Evolutionary conservation across 1,140 invertebrate genomes (phyloP).

Genomic region (Macrostomum lignano): DNA sequence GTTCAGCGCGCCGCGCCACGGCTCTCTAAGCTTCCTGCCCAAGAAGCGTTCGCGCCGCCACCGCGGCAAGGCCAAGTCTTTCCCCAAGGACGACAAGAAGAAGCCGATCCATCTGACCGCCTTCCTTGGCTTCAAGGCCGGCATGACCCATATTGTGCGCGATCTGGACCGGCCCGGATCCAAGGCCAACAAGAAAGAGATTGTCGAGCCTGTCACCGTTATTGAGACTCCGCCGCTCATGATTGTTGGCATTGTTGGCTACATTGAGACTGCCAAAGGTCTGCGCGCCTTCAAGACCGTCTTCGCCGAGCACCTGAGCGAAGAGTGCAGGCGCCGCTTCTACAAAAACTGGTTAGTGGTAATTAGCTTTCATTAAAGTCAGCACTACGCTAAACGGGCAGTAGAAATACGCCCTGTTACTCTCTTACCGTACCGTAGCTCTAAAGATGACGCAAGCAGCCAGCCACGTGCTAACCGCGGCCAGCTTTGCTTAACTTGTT

Average conservation of each 20-base stretch:
- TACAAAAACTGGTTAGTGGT: conserved; percentile 99
- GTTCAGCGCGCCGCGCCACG: conserved; percentile 93
- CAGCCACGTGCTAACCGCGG: too few relatives aligned
- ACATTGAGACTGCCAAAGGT: conserved; percentile 91
- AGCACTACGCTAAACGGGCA: too few relatives aligned
- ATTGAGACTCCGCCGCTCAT: conserved; percentile 93
- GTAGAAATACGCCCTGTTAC: too few relatives aligned
- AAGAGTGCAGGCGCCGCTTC: conserved; percentile 85
- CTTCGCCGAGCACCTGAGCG: conserved; percentile 90
- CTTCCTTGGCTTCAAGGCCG: conserved; percentile 91
- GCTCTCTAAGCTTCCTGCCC: conserved; percentile 95
- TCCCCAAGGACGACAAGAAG: conserved; percentile 83
- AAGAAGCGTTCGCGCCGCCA: conserved; percentile 78
- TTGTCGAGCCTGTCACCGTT: conserved; percentile 91
- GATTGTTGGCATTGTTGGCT: conserved; percentile 80
- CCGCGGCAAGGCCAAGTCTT: conserved; percentile 94
- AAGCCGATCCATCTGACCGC: conserved; percentile 93
- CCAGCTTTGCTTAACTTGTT: too few relatives aligned
- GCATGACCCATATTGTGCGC: conserved; percentile 95
- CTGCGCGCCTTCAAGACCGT: conserved; percentile 69
- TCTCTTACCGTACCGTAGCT: too few relatives aligned
- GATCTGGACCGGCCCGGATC: conserved; percentile 95
- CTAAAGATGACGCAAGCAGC: too few relatives aligned
- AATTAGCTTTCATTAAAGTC: too few relatives aligned
- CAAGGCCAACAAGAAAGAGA: conserved; percentile 98